Percentiles rank a stretch among this genome's conserved stretches.
Evolutionary conservation across 2,888 invertebrate genomes (phyloP).

Genomic region (Mythimna ferrago): DNA sequence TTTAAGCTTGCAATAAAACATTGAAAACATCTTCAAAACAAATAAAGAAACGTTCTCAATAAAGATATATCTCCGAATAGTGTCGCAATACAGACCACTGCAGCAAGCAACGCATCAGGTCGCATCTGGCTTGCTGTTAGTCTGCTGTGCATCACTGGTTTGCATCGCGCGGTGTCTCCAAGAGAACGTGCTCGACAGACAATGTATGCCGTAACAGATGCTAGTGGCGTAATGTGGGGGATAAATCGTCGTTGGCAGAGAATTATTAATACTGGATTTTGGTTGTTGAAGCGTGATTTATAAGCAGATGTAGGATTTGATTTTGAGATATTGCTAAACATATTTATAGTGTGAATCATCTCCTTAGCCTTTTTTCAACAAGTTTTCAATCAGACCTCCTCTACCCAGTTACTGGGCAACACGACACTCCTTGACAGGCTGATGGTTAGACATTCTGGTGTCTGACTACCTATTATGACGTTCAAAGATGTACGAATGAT

Average conservation of each 20-base stretch:
- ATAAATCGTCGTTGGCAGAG: conserved; percentile 31
- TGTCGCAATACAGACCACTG: conserved; percentile 31
- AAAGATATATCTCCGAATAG: conserved; percentile 15
- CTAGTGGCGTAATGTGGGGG: neutral
- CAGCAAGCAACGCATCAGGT: conserved; percentile 21
- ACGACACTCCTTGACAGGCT: too few relatives aligned
- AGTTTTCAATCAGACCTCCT: too few relatives aligned
- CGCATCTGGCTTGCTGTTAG: conserved; percentile 35
- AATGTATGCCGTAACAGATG: conserved; percentile 35
- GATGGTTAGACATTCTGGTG: too few relatives aligned
- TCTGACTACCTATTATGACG: too few relatives aligned
- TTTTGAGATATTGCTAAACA: neutral
- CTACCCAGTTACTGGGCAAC: too few relatives aligned
- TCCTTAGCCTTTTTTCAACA: too few relatives aligned
- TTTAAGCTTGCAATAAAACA: neutral
- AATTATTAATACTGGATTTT: conserved; percentile 20
- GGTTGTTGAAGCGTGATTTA: conserved; percentile 3
- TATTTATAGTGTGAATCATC: too few relatives aligned
- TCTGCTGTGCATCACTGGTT: conserved; percentile 18
- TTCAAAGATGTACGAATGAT: too few relatives aligned
- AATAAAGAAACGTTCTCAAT: conserved; percentile 20
- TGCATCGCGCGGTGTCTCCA: conserved; percentile 13
- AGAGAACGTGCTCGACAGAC: conserved; percentile 28
- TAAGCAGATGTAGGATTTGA: neutral
- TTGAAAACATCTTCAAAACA: conserved; percentile 7